Evolutionary conservation across 2,113 vertebrate genomes (phyloP), one percentile per base, ranked within the genome.

Genomic region (Odobenus rosmarus): DNA sequence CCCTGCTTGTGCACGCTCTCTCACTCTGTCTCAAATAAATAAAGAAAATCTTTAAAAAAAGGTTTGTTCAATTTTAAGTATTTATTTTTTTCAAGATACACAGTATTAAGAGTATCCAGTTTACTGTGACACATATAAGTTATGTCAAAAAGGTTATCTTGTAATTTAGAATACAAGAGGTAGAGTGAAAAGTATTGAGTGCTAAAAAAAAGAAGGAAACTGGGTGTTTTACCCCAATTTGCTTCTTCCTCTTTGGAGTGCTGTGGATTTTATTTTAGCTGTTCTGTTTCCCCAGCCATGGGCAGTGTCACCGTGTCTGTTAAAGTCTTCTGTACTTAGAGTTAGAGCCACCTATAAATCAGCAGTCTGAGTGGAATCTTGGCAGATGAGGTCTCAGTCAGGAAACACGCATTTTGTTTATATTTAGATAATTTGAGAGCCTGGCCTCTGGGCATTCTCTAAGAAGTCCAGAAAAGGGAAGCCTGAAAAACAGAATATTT

Each of bases 201-300:
- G 94, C 95, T 74, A 23, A 62, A 81, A 69, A 61, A 61, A 61
- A 98, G 95, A 98, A 97, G 79, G 97, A 96, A 98, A 95, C 62
- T 92, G 96, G 90, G 87, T 96, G 96, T 93, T 97, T 97, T 59
- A 84, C 14, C 93, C 97, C 69, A 89, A 2, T 87, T 88, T 96
- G 53, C 93, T 96, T 96, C 92, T 98, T 98, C 97, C 89, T 46
- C 87, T 98, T 93, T 90, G 80, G 69, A 94, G n/a, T 92, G 84
- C 57, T 93, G 42, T 90, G 95, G 88, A 74, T 36, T 97, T 94
- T 93, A 95, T 82, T 83, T 49, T 61, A 87, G 71, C 57, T 31
- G 15, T 93, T 94, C 93, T 96, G 55, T 95, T 95, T 64, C 31
- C 93, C 62, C 89, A 82, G 14, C 57, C 57, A 23, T 33, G 95